Evolutionary conservation across 2,113 vertebrate genomes (phyloP), one percentile per base, ranked within the genome.

Genomic region (Zapus hudsonius): DNA sequence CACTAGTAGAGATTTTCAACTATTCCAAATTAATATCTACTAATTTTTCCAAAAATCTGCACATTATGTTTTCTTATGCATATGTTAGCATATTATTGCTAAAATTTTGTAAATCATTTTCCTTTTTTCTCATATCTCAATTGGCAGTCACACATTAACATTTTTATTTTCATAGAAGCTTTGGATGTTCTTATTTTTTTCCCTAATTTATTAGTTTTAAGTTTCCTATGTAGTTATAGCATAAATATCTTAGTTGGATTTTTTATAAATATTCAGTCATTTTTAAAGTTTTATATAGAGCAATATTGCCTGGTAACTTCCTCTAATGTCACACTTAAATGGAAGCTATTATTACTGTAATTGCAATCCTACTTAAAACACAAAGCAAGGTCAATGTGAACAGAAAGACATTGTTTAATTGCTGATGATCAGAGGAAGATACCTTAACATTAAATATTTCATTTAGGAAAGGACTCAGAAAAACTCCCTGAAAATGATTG

Each of bases 321-420:
- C 59, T 88, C 52, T 40, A 72, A 90, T 89, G 38, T 75, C 40
- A 52, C 74, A 27, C 70, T 89, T 52, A 85, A 38, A 93, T 57
- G 75, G 27, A 86, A 96, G 5, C 52, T 91, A 66, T 61, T 84
- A 93, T 80, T 94, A 73, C 29, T 93, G 2, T 88, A 90, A 86
- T 91, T 93, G 70, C 20, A 93, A 57, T 84, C 4, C 0, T 93
- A 42, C 15, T 95, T n/a, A 70, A 72, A 85, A 89, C 8, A 95
- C 55, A 95, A 84, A 67, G 75, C 95, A 97, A 97, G 94, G 93
- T 97, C 96, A 96, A 94, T 92, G 33, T 66, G 75, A 96, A 86
- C 83, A 97, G 72, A 42, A 97, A 96, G 72, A 84, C 33, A 92
- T 76, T 86, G 52, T 95, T 96, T 97, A 97, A 97, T 92, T 94